Base-by-base conservation (phyloP, 2,888 invertebrate species). In the Lochmaea crataegi region DNA sequence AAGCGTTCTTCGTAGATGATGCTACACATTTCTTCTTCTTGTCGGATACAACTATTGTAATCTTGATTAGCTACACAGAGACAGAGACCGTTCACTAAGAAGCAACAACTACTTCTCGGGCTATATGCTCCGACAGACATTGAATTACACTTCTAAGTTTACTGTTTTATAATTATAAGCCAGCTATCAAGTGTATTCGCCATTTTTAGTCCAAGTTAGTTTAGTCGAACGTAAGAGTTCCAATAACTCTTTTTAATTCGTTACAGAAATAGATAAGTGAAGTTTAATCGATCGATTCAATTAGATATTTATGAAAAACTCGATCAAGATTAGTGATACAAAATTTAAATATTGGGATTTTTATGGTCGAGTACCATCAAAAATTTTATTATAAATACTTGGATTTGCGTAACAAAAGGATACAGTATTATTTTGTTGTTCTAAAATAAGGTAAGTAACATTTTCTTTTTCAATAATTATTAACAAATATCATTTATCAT, bases 61-160 rank as follows among this genome's bases (percentile, higher is more conserved):
- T 94, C 92, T 82, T 95, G 95, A 76, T 91, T 89, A 0, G 95
- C 93, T 38, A 95, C 87, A 83, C 94, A n/a, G n/a, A n/a, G 94
- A 0, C 95, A n/a, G n/a, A n/a, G 90, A 0, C 95, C 95, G 82
- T 95, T 95, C 38, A 92, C 91, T n/a, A 74, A 65, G 0, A 48
- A 22, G n/a, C n/a, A n/a, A n/a, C n/a, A n/a, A n/a, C n/a, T n/a
- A n/a, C n/a, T n/a, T n/a, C n/a, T n/a, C n/a, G n/a, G n/a, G n/a
- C n/a, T n/a, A n/a, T n/a, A n/a, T n/a, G n/a, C n/a, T n/a, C n/a
- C n/a, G n/a, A n/a, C n/a, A 45, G 11, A 18, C n/a, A 5, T 18
- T 22, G 9, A 16, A 32, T 58, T 12, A 26, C n/a, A 26, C 1
- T 32, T 26, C 58, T 26, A n/a, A 58, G 14, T 3, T 18, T 3